phyloP scores from a whole-genome alignment of 2,113 vertebrate genomes.

The Mixornis gularis region DNA sequence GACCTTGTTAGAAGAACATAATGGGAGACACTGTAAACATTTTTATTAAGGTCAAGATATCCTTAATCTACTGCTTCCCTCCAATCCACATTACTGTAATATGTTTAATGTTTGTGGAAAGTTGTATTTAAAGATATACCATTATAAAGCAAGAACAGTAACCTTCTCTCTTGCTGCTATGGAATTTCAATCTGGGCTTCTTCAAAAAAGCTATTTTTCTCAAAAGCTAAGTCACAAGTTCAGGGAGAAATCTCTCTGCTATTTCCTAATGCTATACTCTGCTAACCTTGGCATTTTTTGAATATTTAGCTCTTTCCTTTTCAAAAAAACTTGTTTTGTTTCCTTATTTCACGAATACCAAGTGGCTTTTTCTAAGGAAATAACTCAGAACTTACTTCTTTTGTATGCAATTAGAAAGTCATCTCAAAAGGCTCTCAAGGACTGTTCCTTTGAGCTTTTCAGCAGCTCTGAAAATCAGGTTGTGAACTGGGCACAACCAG shows the following conservation, averaged over 20 bases:
- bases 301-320: constrained; percentile 45
- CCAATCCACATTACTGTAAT: neutral
- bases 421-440: neutral
- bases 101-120: neutral
- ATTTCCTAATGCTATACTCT: constrained; percentile 47
- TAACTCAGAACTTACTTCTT: neutral
- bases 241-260: constrained; percentile 48
- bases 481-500: neutral
- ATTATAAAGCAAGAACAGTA: neutral
- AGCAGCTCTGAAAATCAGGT: neutral
- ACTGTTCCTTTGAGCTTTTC: neutral
- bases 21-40: neutral
- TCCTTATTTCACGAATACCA: neutral
- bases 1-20: neutral
- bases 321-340: neutral
- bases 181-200: constrained; percentile 8
- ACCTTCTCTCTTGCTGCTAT: neutral
- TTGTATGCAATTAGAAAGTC: neutral
- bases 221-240: constrained; percentile 46
- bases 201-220: constrained; percentile 33
- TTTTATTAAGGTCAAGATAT: neutral
- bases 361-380: constrained; percentile 3
- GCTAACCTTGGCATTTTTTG: constrained; percentile 55
- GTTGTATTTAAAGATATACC: neutral
- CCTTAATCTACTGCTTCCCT: neutral